Percentiles rank a stretch among this genome's conserved stretches.
phyloP scores from a whole-genome alignment of 1,140 invertebrate genomes.

The Eumeta japonica region DNA sequence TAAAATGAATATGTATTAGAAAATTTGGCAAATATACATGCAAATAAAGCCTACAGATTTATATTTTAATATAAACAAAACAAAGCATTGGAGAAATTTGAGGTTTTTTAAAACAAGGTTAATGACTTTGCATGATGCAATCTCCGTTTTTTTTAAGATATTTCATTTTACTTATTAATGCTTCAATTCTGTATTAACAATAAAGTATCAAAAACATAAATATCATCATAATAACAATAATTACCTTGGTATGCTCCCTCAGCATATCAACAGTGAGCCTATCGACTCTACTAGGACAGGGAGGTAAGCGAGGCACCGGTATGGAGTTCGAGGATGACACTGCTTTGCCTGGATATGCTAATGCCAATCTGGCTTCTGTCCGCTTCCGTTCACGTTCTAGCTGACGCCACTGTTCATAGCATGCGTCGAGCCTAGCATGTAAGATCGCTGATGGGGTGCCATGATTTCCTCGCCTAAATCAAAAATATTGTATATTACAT shows the following conservation, averaged over 20 bases:
- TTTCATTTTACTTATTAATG: too few species aligned
- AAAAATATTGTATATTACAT: too few species aligned
- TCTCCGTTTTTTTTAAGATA: too few species aligned
- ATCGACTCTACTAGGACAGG: conserved; percentile 81
- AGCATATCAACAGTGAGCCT: conserved; percentile 81
- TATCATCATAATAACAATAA: conserved; percentile 2
- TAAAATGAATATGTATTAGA: too few species aligned
- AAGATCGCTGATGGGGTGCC: conserved; percentile 64
- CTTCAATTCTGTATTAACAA: too few species aligned
- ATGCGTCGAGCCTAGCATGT: conserved; percentile 75
- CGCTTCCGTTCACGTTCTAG: conserved; percentile 83
- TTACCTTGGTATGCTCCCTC: conserved; percentile 70
- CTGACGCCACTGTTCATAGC: conserved; percentile 80
- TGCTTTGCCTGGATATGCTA: conserved; percentile 77
- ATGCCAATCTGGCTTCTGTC: conserved; percentile 78
- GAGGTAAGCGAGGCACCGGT: conserved; percentile 75
- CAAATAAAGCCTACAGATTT: too few species aligned
- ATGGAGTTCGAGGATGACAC: conserved; percentile 81
- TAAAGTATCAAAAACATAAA: too few species aligned
- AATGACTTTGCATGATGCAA: too few species aligned
- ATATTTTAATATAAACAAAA: too few species aligned
- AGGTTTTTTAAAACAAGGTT: too few species aligned
- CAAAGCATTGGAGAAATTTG: too few species aligned
- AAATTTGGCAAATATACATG: too few species aligned
- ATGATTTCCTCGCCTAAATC: conserved; percentile 18